Evolutionary conservation across 2,797 vertebrate genomes (phyloP), one percentile per base, ranked within the genome.

Genomic region (Anabacerthia variegaticeps): DNA sequence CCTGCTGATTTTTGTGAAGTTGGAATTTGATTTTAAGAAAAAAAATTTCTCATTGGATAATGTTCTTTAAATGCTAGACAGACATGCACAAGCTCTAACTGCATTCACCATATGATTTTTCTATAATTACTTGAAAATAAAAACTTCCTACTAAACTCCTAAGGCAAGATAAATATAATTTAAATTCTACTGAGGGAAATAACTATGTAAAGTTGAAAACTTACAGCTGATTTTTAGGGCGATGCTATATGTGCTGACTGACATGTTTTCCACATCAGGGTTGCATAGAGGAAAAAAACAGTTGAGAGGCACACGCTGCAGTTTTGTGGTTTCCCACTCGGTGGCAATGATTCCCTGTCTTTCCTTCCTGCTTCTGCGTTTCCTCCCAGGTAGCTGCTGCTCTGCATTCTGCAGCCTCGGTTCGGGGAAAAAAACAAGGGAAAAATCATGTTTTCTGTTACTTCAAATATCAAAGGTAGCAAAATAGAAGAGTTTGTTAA

Each of bases 281-380:
- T 3, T 32, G 24, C 67, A 24, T 0, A 12, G 23, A 21, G 20
- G 9, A 49, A 85, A 43, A 36, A n/a, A 34, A 1, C 20, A 24
- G 6, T 5, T 21, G 4, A 6, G 3, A 4, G 72, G n/a, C 14
- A 30, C 19, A 14, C 5, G 22, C 52, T 79, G 95, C 78, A 79
- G 66, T 95, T 96, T 71, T 71, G 34, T 22, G 2, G 67, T 63
- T 82, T 36, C 46, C 97, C 98, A 96, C 97, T 72, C 89, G 98
- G 92, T 97, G 98, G 98, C 93, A 76, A 89, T 95, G 19, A 26
- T 34, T 79, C 63, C 55, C 92, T 66, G 62, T 39, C 44, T 92
- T 77, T 78, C 34, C 41, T 74, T 90, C 26, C 23, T 36, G 8
- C 17, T 51, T 23, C 52, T 20, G 52, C 4, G 1, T 23, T 55